Evolutionary conservation across 2,113 vertebrate genomes (phyloP).

Genomic region (Misgurnus anguillicaudatus): DNA sequence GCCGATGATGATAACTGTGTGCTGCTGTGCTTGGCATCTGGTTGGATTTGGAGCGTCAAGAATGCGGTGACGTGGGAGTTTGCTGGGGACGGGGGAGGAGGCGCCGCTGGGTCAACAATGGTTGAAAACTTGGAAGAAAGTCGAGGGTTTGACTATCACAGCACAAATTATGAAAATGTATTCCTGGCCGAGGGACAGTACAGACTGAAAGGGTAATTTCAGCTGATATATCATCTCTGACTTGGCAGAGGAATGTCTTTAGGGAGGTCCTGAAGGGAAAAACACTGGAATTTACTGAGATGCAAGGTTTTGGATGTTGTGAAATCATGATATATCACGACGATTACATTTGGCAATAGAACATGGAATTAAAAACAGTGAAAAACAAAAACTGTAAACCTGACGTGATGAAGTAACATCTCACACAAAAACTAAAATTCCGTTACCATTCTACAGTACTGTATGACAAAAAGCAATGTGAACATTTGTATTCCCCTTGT

Average conservation of each 20-base stretch:
- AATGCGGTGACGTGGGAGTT: conserved; percentile 62
- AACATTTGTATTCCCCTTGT: too few species aligned
- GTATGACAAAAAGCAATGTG: too few species aligned
- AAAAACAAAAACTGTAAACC: too few species aligned
- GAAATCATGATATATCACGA: background rate
- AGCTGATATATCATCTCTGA: background rate
- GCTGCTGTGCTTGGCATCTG: conserved; percentile 40
- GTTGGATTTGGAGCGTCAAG: conserved; percentile 43
- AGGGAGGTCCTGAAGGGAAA: background rate
- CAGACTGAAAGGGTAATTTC: background rate
- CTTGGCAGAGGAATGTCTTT: background rate
- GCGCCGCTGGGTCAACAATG: conserved; percentile 4
- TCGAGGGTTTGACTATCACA: conserved; percentile 54
- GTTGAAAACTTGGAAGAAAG: conserved; percentile 51
- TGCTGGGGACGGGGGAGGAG: conserved; percentile 46
- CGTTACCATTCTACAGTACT: too few species aligned
- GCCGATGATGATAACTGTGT: conserved; percentile 15
- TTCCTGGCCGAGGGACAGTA: conserved; percentile 51
- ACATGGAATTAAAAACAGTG: background rate
- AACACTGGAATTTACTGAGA: background rate
- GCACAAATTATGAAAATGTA: conserved; percentile 46
- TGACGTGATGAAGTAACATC: background rate
- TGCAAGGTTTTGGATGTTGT: background rate
- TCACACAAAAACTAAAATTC: background rate
- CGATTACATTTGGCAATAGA: background rate